Conservation (phyloP, 2,888 invertebrate genomes). For the Mimumesa dahlbomi region DNA sequence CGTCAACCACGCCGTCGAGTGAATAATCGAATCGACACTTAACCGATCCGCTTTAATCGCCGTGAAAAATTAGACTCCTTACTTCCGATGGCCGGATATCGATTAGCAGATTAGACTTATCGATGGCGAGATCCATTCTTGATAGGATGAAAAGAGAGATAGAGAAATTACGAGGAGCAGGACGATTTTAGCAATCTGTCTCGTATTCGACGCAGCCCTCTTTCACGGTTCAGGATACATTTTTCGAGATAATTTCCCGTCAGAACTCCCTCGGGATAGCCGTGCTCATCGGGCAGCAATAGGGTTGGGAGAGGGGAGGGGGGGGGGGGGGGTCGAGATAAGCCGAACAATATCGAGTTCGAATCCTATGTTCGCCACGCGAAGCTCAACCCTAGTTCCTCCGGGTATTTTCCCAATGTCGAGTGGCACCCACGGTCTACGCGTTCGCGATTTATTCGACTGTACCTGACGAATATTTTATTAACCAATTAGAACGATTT, state of each 20-base stretch:
- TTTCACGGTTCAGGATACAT: conserved; percentile 56
- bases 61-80: conserved; percentile 48
- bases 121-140: conserved; percentile 6
- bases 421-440: conserved; percentile 15
- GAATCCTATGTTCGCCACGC: conserved; percentile 41
- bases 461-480: conserved; percentile 59
- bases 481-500: conserved; percentile 63
- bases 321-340: conserved; percentile 41
- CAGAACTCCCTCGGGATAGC: conserved; percentile 62
- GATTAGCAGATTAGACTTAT: conserved; percentile 48
- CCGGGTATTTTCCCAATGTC: conserved; percentile 34
- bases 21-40: conserved; percentile 7
- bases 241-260: conserved; percentile 72
- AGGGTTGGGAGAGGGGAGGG: neutral
- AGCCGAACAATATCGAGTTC: conserved; percentile 55
- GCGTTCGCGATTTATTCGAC: conserved; percentile 42
- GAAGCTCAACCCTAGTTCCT: conserved; percentile 11
- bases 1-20: neutral
- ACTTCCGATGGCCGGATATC: conserved; percentile 28
- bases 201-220: conserved; percentile 25
- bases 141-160: conserved; percentile 13
- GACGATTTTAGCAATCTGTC: conserved; percentile 53
- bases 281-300: conserved; percentile 39
- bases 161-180: conserved; percentile 1
- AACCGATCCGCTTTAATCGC: conserved; percentile 40